A percentile compares a stretch with the other conserved stretches of the same genome.
phyloP scores from a whole-genome alignment of 2,888 invertebrate species.

The Nesidiocoris tenuis region DNA sequence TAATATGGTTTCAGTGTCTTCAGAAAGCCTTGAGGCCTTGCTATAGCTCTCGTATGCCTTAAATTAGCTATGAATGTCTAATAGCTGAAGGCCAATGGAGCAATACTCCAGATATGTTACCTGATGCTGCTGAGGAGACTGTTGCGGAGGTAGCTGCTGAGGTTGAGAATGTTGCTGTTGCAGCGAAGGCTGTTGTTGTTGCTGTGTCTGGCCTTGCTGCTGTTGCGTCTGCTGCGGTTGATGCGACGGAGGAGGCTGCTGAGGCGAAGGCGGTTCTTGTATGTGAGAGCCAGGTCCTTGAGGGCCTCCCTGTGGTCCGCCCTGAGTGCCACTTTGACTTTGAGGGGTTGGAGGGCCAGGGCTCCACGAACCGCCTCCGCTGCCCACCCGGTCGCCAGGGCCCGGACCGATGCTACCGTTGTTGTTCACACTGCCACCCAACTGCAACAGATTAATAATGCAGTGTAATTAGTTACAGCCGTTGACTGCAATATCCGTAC shows the following conservation, averaged over 20 bases:
- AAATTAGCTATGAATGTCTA: too few relatives aligned
- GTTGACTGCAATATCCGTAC: too few relatives aligned
- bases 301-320: neutral
- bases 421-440: slow-evolving; percentile 46
- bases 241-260: slow-evolving; percentile 52
- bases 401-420: slow-evolving; percentile 44
- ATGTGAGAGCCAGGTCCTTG: slow-evolving; percentile 39
- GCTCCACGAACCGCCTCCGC: slow-evolving; percentile 45
- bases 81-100: too few relatives aligned
- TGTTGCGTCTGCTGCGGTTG: slow-evolving; percentile 39
- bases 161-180: slow-evolving; percentile 54
- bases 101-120: too few relatives aligned
- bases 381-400: slow-evolving; percentile 39
- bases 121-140: slow-evolving; percentile 52
- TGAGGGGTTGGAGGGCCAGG: slow-evolving; percentile 24
- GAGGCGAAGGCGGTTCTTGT: slow-evolving; percentile 56
- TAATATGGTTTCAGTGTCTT: too few relatives aligned
- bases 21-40: too few relatives aligned
- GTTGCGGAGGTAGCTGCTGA: slow-evolving; percentile 35
- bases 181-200: slow-evolving; percentile 57
- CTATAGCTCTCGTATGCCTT: too few relatives aligned
- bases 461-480: too few relatives aligned
- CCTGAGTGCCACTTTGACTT: neutral
- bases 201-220: slow-evolving; percentile 55
- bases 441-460: slow-evolving; percentile 44